Evolutionary conservation across 37 sponge, comb jelly and placozoan species (phyloP), one percentile per base, ranked within the genome.

Genomic region (Hexactinellida sp.): DNA sequence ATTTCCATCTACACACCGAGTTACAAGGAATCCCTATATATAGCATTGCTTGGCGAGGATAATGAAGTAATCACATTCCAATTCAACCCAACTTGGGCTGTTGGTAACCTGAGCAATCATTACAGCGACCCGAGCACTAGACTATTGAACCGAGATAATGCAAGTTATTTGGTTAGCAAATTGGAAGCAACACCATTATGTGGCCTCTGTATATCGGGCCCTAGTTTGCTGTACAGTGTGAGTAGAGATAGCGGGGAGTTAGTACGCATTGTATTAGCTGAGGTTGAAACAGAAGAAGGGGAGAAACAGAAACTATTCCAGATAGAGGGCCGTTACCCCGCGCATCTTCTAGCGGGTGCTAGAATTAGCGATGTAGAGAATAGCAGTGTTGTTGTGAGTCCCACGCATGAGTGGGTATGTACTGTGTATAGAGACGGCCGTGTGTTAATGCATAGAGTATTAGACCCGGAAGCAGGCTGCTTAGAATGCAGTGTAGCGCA

Each of bases 101-200:
- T 21, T 21, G 76, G 34, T 21, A 23, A 23, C 5, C 32, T 7
- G 19, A 32, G 5, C 5, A 10, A 7, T 25, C 13, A n/a, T 23
- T 63, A 63, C 76, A 63, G 76, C 76, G 76, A 63, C 76, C 76
- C 76, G 76, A 63, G 30, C 76, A 63, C 76, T 63, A 10, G 34
- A 63, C 30, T 32, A 63, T 63, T 63, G 76, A 63, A 63, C 30
- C 21, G 30, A 32, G 21, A 10, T n/a, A 63, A 10, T 23, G 25
- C 32, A 32, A 63, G 13, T 23, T 63, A 25, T n/a, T 23, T 63
- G 3, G 76, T 63, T 10, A 63, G 76, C 34, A 63, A n/a, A 25
- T 32, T 63, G 5, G 47, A 41, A 13, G 5, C 76, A n/a, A 25
- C 21, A 21, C 19, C 34, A 23, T 23, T 63, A 63, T 25, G 19